Percentiles rank a stretch among this genome's conserved stretches.
Conservation (phyloP, 1,140 invertebrate genomes). For the Cylas formicarius region DNA sequence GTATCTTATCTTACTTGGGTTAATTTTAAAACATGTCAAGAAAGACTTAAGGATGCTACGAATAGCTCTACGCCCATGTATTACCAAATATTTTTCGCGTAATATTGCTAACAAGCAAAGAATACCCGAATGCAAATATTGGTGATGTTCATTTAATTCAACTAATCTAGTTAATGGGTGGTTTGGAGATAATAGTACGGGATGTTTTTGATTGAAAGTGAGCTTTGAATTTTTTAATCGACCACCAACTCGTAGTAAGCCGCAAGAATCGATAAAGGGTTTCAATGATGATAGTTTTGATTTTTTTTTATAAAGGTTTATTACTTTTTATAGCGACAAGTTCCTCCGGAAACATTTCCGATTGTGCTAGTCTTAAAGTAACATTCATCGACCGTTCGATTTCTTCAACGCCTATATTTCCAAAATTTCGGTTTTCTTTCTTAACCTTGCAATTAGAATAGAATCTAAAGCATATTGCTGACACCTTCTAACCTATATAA, state of each 20-base stretch:
- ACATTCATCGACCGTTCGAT: no score
- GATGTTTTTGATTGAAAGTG: constrained; percentile 12
- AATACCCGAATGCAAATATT: neutral
- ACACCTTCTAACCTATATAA: no score
- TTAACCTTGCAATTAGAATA: neutral
- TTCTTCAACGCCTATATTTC: neutral
- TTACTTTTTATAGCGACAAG: neutral
- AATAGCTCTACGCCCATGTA: constrained; percentile 12
- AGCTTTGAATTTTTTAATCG: constrained; percentile 14
- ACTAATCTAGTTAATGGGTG: constrained; percentile 2
- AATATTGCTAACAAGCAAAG: neutral
- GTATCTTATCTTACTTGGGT: neutral
- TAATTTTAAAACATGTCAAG: constrained; percentile 22
- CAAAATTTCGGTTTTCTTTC: neutral
- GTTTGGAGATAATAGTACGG: neutral
- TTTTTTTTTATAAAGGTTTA: constrained; percentile 5
- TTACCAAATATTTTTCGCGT: constrained; percentile 18
- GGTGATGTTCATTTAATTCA: constrained; percentile 5
- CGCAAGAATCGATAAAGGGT: constrained; percentile 16
- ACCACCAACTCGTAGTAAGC: constrained; percentile 23
- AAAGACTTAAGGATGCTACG: constrained; percentile 4
- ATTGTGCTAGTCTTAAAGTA: no score
- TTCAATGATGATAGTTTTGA: constrained; percentile 8
- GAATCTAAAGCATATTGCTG: constrained; percentile 1
- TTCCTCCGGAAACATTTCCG: constrained; percentile 3